A percentile compares a stretch with the other conserved stretches of the same genome.
Conservation (phyloP, 2,888 invertebrate species). For the Eulithis prunata region DNA sequence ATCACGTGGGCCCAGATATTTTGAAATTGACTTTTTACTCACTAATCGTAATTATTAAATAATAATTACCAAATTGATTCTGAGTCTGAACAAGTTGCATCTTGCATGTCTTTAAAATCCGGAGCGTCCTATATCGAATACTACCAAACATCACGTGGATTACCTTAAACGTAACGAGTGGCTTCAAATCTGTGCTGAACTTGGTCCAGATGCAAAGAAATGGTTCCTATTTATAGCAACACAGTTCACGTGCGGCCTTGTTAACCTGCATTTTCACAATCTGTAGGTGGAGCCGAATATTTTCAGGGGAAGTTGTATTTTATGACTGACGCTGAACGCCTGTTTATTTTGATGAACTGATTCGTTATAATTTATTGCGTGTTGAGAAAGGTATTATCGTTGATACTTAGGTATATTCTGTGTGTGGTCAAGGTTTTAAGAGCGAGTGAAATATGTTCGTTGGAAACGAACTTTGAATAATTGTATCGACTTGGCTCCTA, state of each 20-base stretch:
- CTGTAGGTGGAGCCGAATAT: slow-evolving; percentile 22
- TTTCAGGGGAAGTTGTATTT: slow-evolving; percentile 18
- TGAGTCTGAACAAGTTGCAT: too few species aligned
- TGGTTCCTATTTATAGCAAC: slow-evolving; percentile 36
- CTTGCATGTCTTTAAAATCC: neutral
- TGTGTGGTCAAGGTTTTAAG: neutral
- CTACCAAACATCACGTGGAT: slow-evolving; percentile 21
- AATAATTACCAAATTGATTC: too few species aligned
- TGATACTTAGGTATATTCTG: too few species aligned
- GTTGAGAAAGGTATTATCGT: neutral
- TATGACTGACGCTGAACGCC: slow-evolving; percentile 14
- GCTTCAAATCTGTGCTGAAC: slow-evolving; percentile 35
- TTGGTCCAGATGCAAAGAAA: slow-evolving; percentile 47
- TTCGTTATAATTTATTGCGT: slow-evolving; percentile 2
- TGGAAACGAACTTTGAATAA: neutral
- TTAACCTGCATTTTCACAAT: slow-evolving; percentile 42
- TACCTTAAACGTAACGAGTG: slow-evolving; percentile 30
- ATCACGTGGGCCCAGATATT: too few species aligned
- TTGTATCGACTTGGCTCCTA: too few species aligned
- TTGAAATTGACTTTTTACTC: too few species aligned
- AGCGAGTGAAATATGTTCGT: neutral
- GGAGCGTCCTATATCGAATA: slow-evolving; percentile 5
- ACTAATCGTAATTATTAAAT: too few species aligned
- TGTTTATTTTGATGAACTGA: slow-evolving; percentile 20
- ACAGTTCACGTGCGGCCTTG: slow-evolving; percentile 42